These are phyloP conservation scores for Triops cancriformis DNA, from an alignment of 1,140 invertebrate species.

Conservation along the genomic window DNA sequence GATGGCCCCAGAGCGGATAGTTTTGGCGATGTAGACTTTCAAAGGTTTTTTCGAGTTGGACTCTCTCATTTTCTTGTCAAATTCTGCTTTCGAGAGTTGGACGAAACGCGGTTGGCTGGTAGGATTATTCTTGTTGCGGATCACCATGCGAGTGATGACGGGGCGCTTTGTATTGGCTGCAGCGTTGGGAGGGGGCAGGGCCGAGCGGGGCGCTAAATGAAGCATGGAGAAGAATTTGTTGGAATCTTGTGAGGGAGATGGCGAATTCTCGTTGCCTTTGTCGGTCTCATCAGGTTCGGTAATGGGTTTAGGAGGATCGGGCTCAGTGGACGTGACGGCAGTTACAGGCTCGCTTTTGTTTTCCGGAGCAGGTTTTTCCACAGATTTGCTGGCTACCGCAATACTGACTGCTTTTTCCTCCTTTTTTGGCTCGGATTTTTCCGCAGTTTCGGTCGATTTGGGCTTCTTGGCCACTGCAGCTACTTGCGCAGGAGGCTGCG, in stretches of 20 bases:
- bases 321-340: not conserved
- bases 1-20: not conserved
- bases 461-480: slow-evolving; percentile 19
- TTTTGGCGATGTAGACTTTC: slow-evolving; percentile 1
- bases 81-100: not conserved
- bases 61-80: not conserved
- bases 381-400: not conserved
- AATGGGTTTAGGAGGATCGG: not conserved
- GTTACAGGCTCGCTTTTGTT: not conserved
- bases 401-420: slow-evolving; percentile 25
- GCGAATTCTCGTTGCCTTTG: not conserved
- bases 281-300: not conserved
- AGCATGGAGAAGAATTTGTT: slow-evolving; percentile 24
- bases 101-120: not conserved
- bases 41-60: not conserved
- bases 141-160: not conserved
- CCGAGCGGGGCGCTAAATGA: slow-evolving; percentile 21
- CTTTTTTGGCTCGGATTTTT: slow-evolving; percentile 22
- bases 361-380: not conserved
- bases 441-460: slow-evolving; percentile 14
- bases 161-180: not conserved
- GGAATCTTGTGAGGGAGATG: not conserved
- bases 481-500: slow-evolving; percentile 18
- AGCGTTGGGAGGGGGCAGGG: not conserved
- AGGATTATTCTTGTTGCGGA: not conserved